phyloP scores from a whole-genome alignment of 2,113 vertebrate species.

The Notiomystis cincta region DNA sequence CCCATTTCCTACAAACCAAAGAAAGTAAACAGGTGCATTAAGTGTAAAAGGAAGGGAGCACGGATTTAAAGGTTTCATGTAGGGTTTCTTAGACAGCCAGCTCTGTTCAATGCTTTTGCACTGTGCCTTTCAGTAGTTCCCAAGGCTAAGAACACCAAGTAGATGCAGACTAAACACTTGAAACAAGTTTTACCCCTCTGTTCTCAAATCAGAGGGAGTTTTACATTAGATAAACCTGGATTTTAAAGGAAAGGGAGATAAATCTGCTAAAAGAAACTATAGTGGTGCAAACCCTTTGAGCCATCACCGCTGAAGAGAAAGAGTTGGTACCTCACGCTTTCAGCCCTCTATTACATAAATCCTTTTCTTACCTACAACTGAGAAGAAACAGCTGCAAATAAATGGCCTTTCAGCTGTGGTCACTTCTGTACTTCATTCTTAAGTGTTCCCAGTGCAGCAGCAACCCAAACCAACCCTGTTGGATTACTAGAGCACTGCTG shows the following conservation, averaged over 20 bases:
- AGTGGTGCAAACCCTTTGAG: not conserved
- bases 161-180: not conserved
- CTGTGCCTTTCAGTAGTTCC: not conserved
- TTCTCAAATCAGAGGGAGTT: slow-evolving; percentile 6
- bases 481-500: not conserved
- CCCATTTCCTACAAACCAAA: not conserved
- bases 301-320: not conserved
- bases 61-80: not conserved
- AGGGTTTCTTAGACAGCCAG: not conserved
- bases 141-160: not conserved
- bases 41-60: not conserved
- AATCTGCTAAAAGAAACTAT: not conserved
- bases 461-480: not conserved
- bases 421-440: not conserved
- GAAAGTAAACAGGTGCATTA: not conserved
- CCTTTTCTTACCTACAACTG: not conserved
- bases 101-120: not conserved
- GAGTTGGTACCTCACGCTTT: not conserved
- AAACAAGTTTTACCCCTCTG: not conserved
- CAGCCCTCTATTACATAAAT: not conserved
- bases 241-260: not conserved
- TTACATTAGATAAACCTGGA: not conserved
- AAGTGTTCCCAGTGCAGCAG: not conserved
- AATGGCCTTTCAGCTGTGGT: not conserved
- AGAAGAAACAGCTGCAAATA: slow-evolving; percentile 11